Evolutionary conservation across 2,888 invertebrate genomes (phyloP).

Genomic region (Thecophora atra): DNA sequence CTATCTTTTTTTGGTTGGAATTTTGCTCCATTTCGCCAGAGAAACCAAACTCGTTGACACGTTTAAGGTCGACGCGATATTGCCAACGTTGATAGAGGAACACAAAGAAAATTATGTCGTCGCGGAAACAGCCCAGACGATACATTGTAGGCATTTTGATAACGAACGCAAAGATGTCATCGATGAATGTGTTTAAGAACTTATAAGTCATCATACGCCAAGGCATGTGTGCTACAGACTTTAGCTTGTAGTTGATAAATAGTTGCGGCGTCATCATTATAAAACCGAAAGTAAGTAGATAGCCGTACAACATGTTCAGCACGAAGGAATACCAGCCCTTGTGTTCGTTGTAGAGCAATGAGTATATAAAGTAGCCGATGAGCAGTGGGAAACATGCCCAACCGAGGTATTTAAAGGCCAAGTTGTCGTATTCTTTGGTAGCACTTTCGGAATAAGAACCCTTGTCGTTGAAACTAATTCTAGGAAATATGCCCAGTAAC

Average conservation of each 20-base stretch:
- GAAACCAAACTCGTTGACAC: slow-evolving; percentile 98
- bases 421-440: slow-evolving; percentile 91
- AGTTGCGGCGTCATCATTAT: slow-evolving; percentile 99
- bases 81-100: slow-evolving; percentile 99
- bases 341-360: slow-evolving; percentile 94
- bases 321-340: slow-evolving; percentile 99
- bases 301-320: slow-evolving; percentile 96
- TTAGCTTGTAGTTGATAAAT: slow-evolving; percentile 99
- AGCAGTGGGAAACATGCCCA: slow-evolving; percentile 96
- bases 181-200: slow-evolving; percentile 98
- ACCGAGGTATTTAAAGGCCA: slow-evolving; percentile 96
- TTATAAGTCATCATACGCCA: slow-evolving; percentile 99
- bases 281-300: slow-evolving; percentile 97
- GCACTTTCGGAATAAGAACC: slow-evolving; percentile 95
- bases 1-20: slow-evolving; percentile 49
- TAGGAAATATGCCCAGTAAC: slow-evolving; percentile 82
- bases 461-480: slow-evolving; percentile 87
- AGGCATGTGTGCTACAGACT: slow-evolving; percentile 98
- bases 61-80: slow-evolving; percentile 93
- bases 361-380: slow-evolving; percentile 93
- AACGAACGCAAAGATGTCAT: slow-evolving; percentile 99
- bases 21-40: slow-evolving; percentile 81
- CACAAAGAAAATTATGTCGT: slow-evolving; percentile 98
- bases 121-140: slow-evolving; percentile 96
- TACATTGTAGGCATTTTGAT: slow-evolving; percentile 99